Conservation (phyloP, 2,113 vertebrate genomes). For the Psettodes erumei region DNA sequence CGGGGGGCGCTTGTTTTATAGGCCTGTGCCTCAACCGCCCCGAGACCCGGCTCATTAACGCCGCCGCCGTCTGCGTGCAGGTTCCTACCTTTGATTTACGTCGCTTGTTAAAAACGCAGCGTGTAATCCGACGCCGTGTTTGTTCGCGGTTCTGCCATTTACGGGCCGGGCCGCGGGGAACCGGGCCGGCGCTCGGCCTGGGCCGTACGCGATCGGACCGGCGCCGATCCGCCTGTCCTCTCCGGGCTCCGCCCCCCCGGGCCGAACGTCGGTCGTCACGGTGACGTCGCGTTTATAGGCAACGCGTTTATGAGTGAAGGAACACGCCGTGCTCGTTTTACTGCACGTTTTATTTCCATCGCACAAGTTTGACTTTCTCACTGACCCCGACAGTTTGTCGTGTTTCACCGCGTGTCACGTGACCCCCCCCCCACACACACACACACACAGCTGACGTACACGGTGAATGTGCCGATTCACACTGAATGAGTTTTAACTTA, state of each 20-base stretch:
- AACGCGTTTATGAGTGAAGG: constrained; percentile 72
- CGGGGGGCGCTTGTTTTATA: constrained; percentile 88
- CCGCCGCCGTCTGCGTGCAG: constrained; percentile 89
- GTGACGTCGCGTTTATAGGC: constrained; percentile 64
- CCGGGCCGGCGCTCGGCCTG: no score
- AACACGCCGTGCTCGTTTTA: constrained; percentile 78
- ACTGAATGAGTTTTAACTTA: constrained; percentile 49
- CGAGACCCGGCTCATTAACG: constrained; percentile 92
- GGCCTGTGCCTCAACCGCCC: constrained; percentile 88
- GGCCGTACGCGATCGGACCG: no score
- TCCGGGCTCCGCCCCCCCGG: no score
- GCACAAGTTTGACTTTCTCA: constrained; percentile 55
- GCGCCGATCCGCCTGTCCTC: no score
- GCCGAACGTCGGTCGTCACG: no score
- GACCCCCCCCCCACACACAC: no score
- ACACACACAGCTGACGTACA: no score
- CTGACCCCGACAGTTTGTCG: constrained; percentile 59
- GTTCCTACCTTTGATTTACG: constrained; percentile 93
- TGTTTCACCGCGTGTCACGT: constrained; percentile 64
- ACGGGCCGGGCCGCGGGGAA: no score
- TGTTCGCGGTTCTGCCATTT: no score
- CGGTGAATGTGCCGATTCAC: no score
- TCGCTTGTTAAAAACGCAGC: constrained; percentile 97
- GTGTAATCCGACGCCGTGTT: no score
- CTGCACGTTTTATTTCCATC: constrained; percentile 60